Percentiles rank a stretch among this genome's conserved stretches.
Evolutionary conservation across 2,113 vertebrate species (phyloP).

Genomic region (Rafetus swinhoei): DNA sequence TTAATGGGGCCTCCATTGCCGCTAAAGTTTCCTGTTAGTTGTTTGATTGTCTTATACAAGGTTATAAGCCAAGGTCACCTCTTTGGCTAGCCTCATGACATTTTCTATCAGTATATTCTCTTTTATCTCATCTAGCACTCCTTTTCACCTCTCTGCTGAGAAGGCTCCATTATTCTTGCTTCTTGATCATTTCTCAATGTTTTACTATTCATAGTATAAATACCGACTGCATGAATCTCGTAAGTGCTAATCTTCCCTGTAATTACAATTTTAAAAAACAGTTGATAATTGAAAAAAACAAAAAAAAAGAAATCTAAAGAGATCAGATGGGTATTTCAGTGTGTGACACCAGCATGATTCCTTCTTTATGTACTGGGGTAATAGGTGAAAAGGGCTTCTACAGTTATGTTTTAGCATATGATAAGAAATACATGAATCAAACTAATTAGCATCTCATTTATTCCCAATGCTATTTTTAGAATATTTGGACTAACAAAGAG

Average conservation of each 20-base stretch:
- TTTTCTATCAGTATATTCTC: background rate
- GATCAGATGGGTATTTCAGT: background rate
- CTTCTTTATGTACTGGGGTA: slow-evolving; percentile 3
- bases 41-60: background rate
- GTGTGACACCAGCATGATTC: background rate
- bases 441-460: slow-evolving; percentile 15
- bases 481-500: slow-evolving; percentile 65
- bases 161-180: background rate
- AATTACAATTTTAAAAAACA: background rate
- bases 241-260: background rate
- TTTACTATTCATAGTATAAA: background rate
- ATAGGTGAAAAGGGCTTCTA: slow-evolving; percentile 3
- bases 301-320: background rate
- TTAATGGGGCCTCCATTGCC: background rate
- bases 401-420: background rate
- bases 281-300: background rate
- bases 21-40: background rate
- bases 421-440: slow-evolving; percentile 48
- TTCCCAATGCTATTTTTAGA: background rate
- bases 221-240: background rate
- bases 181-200: background rate
- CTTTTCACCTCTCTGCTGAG: background rate
- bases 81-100: background rate
- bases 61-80: background rate
- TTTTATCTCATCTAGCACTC: background rate